These are phyloP conservation scores for Drosophila paranaensis DNA, from an alignment of 2,888 invertebrate species.

Conservation along the genomic window DNA sequence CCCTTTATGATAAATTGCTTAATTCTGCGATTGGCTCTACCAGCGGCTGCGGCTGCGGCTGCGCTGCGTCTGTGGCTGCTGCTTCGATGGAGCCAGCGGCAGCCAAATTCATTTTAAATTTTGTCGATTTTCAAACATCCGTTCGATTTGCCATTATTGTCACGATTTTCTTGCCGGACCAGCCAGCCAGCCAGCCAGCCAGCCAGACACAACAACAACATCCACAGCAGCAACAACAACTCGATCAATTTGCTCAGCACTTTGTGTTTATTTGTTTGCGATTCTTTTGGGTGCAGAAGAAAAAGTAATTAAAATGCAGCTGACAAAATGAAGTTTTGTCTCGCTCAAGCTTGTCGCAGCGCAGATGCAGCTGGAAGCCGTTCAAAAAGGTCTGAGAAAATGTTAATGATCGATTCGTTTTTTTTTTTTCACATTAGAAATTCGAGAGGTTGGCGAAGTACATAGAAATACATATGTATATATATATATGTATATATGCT, in stretches of 20 bases:
- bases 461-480: background rate
- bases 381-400: slow-evolving; percentile 1
- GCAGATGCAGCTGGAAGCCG: slow-evolving; percentile 19
- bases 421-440: slow-evolving; percentile 4
- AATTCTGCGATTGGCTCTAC: slow-evolving; percentile 34
- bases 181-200: slow-evolving; percentile 39
- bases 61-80: slow-evolving; percentile 1
- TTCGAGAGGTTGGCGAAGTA: background rate
- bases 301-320: slow-evolving; percentile 73
- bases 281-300: slow-evolving; percentile 18
- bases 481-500: background rate
- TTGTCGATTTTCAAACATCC: slow-evolving; percentile 72
- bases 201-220: slow-evolving; percentile 47
- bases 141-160: slow-evolving; percentile 76
- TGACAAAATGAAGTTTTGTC: slow-evolving; percentile 56
- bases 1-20: slow-evolving; percentile 69
- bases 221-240: slow-evolving; percentile 19
- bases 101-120: slow-evolving; percentile 53
- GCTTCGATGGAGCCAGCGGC: slow-evolving; percentile 8
- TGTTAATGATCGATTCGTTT: slow-evolving; percentile 6
- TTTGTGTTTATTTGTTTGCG: slow-evolving; percentile 35
- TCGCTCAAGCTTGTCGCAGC: slow-evolving; percentile 17
- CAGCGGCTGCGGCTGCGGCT: slow-evolving; percentile 1
- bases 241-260: slow-evolving; percentile 29
- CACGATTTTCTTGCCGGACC: slow-evolving; percentile 72